Conservation (phyloP, 2,797 vertebrate genomes). For the Amazona ochrocephala region DNA sequence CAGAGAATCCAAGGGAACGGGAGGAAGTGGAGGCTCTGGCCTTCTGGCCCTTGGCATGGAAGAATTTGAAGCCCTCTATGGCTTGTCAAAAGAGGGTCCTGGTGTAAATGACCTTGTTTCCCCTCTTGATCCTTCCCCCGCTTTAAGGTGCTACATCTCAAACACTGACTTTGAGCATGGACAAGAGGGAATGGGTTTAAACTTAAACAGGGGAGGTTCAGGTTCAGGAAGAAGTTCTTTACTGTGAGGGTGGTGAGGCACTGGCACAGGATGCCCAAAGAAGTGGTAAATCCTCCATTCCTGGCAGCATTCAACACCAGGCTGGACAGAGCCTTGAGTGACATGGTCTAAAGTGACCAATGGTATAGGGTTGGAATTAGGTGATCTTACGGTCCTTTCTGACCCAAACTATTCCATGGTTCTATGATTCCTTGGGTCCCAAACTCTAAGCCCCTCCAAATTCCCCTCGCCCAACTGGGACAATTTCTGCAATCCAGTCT, state of each 20-base stretch:
- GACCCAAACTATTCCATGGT: background rate
- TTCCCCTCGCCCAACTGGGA: accelerated
- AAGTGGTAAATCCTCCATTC: background rate
- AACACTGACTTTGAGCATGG: background rate
- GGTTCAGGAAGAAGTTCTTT: background rate
- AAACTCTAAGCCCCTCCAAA: background rate
- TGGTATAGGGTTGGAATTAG: background rate
- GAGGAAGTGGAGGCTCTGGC: background rate
- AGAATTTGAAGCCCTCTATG: background rate
- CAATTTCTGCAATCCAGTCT: background rate
- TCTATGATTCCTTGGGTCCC: background rate
- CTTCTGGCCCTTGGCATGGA: background rate
- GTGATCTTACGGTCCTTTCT: background rate
- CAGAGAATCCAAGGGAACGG: background rate
- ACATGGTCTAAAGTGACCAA: background rate
- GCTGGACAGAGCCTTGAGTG: background rate
- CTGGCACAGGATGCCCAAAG: background rate
- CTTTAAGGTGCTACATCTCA: background rate
- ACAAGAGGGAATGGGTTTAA: background rate
- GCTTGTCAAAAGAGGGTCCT: background rate
- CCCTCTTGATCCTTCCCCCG: background rate
- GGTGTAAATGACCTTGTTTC: background rate
- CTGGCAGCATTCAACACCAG: background rate
- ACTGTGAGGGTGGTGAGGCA: background rate
- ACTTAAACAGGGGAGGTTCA: background rate